Percentiles rank a stretch among this genome's conserved stretches.
Conservation (phyloP, 2,888 invertebrate genomes). For the Endomychus coccineus region DNA sequence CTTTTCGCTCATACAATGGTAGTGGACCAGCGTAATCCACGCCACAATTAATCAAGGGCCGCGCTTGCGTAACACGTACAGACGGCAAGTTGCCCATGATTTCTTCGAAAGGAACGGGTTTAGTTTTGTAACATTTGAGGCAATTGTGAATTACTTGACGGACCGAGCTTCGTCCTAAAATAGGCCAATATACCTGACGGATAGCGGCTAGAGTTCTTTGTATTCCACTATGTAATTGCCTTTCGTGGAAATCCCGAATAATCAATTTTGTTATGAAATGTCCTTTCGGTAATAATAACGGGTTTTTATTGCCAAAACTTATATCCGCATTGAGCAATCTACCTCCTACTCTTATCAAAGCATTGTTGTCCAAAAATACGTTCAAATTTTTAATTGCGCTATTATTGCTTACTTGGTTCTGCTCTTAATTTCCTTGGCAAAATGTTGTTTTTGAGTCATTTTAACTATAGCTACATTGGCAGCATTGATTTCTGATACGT, state of each 20-base stretch:
- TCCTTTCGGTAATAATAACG: slow-evolving; percentile 6
- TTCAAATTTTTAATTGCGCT: too few species aligned
- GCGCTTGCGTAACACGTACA: too few species aligned
- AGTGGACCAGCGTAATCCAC: too few species aligned
- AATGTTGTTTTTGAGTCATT: not conserved
- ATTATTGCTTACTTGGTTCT: too few species aligned
- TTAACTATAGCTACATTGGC: slow-evolving; percentile 1
- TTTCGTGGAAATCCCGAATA: not conserved
- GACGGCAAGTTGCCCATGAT: too few species aligned
- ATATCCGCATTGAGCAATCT: slow-evolving; percentile 8
- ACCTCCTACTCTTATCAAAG: slow-evolving; percentile 9
- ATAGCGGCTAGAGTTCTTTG: slow-evolving; percentile 13
- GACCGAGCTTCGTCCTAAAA: slow-evolving; percentile 3
- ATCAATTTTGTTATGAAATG: slow-evolving; percentile 11
- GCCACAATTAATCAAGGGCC: too few species aligned
- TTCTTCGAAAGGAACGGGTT: slow-evolving; percentile 8
- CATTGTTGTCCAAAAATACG: not conserved
- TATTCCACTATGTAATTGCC: not conserved
- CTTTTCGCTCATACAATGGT: too few species aligned
- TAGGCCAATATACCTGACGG: slow-evolving; percentile 14
- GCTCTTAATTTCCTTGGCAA: slow-evolving; percentile 1
- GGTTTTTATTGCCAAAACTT: slow-evolving; percentile 7
- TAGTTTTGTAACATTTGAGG: slow-evolving; percentile 16
- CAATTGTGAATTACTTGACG: slow-evolving; percentile 9
- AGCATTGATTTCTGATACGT: slow-evolving; percentile 4